Base-by-base conservation (phyloP, 2,888 invertebrate genomes). In the Drosophila merina region DNA sequence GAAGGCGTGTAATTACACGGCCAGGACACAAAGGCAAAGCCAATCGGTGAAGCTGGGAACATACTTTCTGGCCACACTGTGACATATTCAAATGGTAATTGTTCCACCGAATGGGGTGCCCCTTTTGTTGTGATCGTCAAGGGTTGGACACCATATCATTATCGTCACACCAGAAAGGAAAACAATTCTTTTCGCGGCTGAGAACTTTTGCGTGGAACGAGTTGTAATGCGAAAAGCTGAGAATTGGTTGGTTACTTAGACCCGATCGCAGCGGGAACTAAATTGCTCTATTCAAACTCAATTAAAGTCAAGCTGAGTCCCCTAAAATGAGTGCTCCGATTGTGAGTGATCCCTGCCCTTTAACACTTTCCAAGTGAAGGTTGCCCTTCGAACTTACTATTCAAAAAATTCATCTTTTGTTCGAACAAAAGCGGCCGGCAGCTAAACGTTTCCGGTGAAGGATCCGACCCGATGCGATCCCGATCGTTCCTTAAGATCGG, bases 141-240 rank as follows among this genome's bases (percentile, higher is more conserved):
- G 81, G 83, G 76, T 79, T 79, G 74, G 81, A 52, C 79, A 81
- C 69, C 76, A 84, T 88, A 89, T 89, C 89, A 89, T 89, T 89
- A 89, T 79, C 84, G 88, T 88, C 82, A 86, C 89, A 69, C 77
- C 26, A 30, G 49, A n/a, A 44, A 50, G 60, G 47, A 25, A 59
- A 79, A 69, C 75, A 79, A 72, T 9, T 9, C 9, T 68, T 69
- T 66, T 56, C 45, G 12, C 10, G 12, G 30, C 59, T 58, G 56
- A 28, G 69, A 75, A 50, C 48, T 59, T 75, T 72, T 54, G 47
- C 40, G 38, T n/a, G 44, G 42, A 38, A 59, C 51, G 56, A 12
- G 7, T 6, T 20, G 48, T 57, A 57, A 25, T 20, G 48, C 38
- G 14, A 38, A 33, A 56, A 30, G 12, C 49, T 14, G 12, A 31